These are phyloP conservation scores for Pomatorhinus ruficollis DNA, from an alignment of 2,113 vertebrate genomes.

Conservation along the genomic window DNA sequence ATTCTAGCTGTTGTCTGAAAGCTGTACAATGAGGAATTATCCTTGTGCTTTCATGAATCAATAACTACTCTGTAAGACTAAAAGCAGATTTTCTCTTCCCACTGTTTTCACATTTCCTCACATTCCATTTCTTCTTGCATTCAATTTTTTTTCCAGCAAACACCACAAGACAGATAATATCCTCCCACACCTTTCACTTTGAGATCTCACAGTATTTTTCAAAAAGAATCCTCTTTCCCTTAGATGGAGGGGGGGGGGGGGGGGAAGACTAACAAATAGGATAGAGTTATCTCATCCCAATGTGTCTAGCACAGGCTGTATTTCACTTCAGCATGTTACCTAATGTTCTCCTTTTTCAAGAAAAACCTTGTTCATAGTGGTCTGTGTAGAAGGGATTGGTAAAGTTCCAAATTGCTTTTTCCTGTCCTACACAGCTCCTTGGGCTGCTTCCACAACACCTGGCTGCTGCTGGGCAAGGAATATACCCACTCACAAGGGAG, in stretches of 20 bases:
- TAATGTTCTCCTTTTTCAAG: background rate
- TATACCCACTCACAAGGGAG: accelerated
- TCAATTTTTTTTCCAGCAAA: background rate
- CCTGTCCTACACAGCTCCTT: background rate
- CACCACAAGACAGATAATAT: background rate
- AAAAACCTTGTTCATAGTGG: background rate
- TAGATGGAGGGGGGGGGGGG: no score
- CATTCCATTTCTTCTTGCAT: background rate
- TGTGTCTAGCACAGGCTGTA: background rate
- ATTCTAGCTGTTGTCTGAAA: conserved; percentile 34
- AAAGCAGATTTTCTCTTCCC: conserved; percentile 2
- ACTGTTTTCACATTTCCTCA: conserved; percentile 15
- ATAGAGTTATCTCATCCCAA: background rate
- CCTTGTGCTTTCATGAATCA: conserved; percentile 19
- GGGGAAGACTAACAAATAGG: no score
- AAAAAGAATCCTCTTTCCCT: background rate
- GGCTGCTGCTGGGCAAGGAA: background rate
- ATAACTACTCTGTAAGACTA: conserved; percentile 24
- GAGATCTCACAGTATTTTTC: background rate
- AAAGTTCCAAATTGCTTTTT: background rate
- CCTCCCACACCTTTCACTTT: background rate
- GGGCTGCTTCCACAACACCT: background rate
- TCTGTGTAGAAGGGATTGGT: background rate
- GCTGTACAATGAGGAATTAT: conserved; percentile 36
- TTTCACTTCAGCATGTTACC: background rate